These are phyloP conservation scores for Dromius quadrimaculatus DNA, from an alignment of 2,888 invertebrate species.

Conservation along the genomic window DNA sequence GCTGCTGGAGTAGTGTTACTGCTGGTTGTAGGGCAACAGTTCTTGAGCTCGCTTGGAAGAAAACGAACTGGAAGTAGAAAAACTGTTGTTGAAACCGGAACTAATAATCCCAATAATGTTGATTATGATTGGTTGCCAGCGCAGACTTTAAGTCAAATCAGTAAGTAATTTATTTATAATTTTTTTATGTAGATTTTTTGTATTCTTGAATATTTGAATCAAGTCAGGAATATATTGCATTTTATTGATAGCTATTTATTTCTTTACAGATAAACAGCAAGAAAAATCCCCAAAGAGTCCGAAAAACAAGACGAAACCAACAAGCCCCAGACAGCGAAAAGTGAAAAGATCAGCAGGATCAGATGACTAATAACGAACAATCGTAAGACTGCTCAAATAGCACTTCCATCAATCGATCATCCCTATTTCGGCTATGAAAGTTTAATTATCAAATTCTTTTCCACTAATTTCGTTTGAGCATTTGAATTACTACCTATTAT, in stretches of 20 bases:
- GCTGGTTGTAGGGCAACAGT: constrained; percentile 90
- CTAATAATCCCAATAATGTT: constrained; percentile 88
- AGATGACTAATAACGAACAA: constrained; percentile 55
- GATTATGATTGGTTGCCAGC: constrained; percentile 99
- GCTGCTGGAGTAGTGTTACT: constrained; percentile 89
- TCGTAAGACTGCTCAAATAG: constrained; percentile 44
- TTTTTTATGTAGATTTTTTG: too few species aligned
- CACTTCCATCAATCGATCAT: constrained; percentile 46
- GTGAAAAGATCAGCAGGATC: constrained; percentile 80
- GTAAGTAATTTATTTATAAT: too few species aligned
- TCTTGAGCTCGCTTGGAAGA: constrained; percentile 85
- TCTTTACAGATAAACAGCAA: constrained; percentile 60
- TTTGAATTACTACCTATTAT: background rate
- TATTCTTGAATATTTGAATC: too few species aligned
- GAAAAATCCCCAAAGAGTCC: constrained; percentile 74
- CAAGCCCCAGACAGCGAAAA: constrained; percentile 84
- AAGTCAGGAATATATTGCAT: too few species aligned
- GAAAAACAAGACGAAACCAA: constrained; percentile 66
- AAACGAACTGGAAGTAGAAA: constrained; percentile 74
- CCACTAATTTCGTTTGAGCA: constrained; percentile 1
- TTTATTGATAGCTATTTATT: too few species aligned
- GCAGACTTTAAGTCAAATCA: constrained; percentile 85
- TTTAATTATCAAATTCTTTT: background rate
- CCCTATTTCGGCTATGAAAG: background rate
- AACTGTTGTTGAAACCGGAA: constrained; percentile 87